These are phyloP conservation scores for Nannoperca obscura DNA, from an alignment of 2,797 vertebrate species.

Conservation along the genomic window DNA sequence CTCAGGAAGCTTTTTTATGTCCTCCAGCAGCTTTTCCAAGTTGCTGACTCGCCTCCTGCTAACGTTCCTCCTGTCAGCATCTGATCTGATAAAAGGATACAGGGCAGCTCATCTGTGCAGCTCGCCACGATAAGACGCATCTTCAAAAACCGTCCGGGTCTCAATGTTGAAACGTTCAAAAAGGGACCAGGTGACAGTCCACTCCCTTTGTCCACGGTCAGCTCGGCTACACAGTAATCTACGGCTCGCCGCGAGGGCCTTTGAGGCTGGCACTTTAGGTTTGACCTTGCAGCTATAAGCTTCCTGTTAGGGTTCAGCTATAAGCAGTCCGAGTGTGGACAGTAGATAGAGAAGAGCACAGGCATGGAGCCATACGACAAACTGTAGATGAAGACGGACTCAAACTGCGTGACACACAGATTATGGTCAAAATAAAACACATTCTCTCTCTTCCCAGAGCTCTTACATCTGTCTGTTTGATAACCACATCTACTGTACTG, in stretches of 20 bases:
- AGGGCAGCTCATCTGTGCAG: conserved; percentile 54
- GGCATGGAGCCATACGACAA: conserved; percentile 26
- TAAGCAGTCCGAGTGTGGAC: conserved; percentile 41
- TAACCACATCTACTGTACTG: conserved; percentile 32
- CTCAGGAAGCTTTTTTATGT: conserved; percentile 57
- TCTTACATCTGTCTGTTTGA: conserved; percentile 21
- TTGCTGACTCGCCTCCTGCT: conserved; percentile 62
- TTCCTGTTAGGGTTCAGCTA: conserved; percentile 42
- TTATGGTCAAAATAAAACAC: conserved; percentile 31
- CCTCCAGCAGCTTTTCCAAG: conserved; percentile 59
- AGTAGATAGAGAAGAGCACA: conserved; percentile 48
- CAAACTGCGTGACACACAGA: conserved; percentile 51
- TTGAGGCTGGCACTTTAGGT: conserved; percentile 63
- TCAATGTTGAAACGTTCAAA: conserved; percentile 36
- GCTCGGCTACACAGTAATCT: conserved; percentile 57
- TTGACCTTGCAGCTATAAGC: conserved; percentile 65
- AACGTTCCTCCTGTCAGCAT: conserved; percentile 54
- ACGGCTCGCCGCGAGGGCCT: conserved; percentile 35
- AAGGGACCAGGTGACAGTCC: conserved; percentile 21
- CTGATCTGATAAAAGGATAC: conserved; percentile 71
- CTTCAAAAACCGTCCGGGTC: conserved; percentile 44
- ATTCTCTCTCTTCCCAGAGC: neutral
- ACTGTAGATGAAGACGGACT: conserved; percentile 61
- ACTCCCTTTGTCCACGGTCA: conserved; percentile 48
- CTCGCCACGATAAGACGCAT: conserved; percentile 60